phyloP scores from a whole-genome alignment of 2,797 vertebrate species.

The Gorsachius magnificus region DNA sequence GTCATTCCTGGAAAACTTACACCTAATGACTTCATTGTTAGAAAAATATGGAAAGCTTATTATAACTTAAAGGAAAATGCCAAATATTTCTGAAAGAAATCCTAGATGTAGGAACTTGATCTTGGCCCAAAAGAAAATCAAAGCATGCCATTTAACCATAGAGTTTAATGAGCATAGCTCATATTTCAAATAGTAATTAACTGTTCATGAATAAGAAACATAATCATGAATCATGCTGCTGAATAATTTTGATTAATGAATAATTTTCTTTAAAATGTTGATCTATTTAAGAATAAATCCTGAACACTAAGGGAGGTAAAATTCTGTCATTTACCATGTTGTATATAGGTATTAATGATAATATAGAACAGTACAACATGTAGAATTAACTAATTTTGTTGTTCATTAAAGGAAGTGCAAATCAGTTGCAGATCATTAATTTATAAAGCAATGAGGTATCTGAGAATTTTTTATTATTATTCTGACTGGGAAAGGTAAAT shows the following conservation, averaged over 20 bases:
- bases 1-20: neutral
- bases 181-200: neutral
- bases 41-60: neutral
- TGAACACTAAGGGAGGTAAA: neutral
- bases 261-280: neutral
- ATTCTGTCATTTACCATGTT: neutral
- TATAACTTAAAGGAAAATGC: neutral
- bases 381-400: neutral
- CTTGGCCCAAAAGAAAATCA: neutral
- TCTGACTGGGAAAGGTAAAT: neutral
- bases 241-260: neutral
- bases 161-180: neutral
- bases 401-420: neutral
- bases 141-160: neutral
- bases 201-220: neutral
- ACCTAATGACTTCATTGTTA: neutral
- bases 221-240: neutral
- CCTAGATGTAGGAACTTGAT: neutral
- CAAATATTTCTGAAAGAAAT: neutral
- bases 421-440: neutral
- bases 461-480: neutral
- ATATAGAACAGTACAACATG: neutral
- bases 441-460: neutral
- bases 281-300: neutral
- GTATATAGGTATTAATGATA: neutral